phyloP scores from a whole-genome alignment of 2,888 invertebrate species.

The Diaperis boleti region DNA sequence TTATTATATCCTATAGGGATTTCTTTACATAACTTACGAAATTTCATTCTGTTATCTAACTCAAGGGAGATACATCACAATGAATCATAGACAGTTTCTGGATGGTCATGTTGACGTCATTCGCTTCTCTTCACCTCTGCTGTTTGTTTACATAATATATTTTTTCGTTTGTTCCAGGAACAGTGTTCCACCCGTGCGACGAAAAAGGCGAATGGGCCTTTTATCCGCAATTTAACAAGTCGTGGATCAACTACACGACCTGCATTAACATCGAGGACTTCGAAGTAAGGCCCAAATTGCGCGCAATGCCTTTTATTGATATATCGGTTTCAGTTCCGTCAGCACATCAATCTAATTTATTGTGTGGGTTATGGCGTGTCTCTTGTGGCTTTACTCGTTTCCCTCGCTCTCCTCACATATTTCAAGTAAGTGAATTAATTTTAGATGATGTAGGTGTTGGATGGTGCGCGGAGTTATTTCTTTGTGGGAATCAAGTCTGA shows the following conservation, averaged over 20 bases:
- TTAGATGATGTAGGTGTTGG: not conserved
- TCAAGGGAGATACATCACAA: too few relatives aligned
- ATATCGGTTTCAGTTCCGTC: constrained; percentile 74
- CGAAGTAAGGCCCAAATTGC: constrained; percentile 69
- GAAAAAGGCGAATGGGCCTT: constrained; percentile 85
- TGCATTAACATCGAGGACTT: constrained; percentile 82
- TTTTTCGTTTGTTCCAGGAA: constrained; percentile 70
- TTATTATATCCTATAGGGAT: too few relatives aligned
- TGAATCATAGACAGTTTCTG: too few relatives aligned
- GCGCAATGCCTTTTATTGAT: not conserved
- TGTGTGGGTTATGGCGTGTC: constrained; percentile 90
- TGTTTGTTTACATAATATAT: not conserved
- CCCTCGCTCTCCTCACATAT: constrained; percentile 84
- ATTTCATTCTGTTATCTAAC: too few relatives aligned
- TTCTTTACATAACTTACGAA: too few relatives aligned
- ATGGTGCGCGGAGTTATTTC: not conserved
- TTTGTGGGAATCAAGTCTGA: not conserved
- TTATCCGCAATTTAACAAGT: constrained; percentile 79
- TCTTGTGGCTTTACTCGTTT: constrained; percentile 83
- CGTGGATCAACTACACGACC: constrained; percentile 93
- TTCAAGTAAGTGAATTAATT: constrained; percentile 79
- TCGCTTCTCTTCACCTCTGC: too few relatives aligned
- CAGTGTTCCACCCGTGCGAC: constrained; percentile 85
- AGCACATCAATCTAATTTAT: constrained; percentile 81
- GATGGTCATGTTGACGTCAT: too few relatives aligned